Evolutionary conservation across 2,113 vertebrate genomes (phyloP).

Genomic region (Myrmophylax atrothorax): DNA sequence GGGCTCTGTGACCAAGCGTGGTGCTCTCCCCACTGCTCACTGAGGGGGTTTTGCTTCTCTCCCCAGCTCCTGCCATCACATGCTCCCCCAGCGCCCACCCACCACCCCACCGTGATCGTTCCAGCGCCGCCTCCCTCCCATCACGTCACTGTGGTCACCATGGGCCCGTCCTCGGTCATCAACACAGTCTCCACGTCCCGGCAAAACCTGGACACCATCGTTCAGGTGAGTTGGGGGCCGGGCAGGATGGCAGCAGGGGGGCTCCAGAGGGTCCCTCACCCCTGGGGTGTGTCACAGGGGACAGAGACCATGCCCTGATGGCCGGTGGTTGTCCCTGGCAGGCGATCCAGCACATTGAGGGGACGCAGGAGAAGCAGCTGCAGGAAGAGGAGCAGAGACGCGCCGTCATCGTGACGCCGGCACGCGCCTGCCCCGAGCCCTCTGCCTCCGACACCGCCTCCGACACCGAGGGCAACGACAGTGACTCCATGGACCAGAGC

Average conservation of each 20-base stretch:
- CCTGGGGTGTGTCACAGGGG: fast-evolving
- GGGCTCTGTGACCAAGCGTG: fast-evolving
- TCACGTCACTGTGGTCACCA: constrained; percentile 96
- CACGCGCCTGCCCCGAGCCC: constrained; percentile 76
- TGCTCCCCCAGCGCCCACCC: constrained; percentile 88
- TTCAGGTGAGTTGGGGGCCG: constrained; percentile 80
- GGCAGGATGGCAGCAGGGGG: fast-evolving
- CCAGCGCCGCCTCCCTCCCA: constrained; percentile 89
- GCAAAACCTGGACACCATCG: constrained; percentile 98
- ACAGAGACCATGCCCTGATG: fast-evolving
- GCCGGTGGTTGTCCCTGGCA: background rate
- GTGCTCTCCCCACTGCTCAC: background rate
- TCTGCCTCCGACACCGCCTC: constrained; percentile 90
- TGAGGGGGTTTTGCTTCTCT: background rate
- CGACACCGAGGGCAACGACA: constrained; percentile 88
- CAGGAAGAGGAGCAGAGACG: constrained; percentile 88
- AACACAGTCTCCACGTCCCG: constrained; percentile 94
- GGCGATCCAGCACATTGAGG: constrained; percentile 99
- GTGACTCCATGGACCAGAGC: constrained; percentile 80
- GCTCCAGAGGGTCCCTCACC: fast-evolving
- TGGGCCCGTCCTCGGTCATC: constrained; percentile 94
- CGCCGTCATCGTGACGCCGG: constrained; percentile 89
- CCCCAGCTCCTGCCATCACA: constrained; percentile 83
- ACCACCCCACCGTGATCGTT: constrained; percentile 96
- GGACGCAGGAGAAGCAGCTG: constrained; percentile 87